Conservation (phyloP, 2,888 invertebrate genomes). For the Lacanobia wlatinum region DNA sequence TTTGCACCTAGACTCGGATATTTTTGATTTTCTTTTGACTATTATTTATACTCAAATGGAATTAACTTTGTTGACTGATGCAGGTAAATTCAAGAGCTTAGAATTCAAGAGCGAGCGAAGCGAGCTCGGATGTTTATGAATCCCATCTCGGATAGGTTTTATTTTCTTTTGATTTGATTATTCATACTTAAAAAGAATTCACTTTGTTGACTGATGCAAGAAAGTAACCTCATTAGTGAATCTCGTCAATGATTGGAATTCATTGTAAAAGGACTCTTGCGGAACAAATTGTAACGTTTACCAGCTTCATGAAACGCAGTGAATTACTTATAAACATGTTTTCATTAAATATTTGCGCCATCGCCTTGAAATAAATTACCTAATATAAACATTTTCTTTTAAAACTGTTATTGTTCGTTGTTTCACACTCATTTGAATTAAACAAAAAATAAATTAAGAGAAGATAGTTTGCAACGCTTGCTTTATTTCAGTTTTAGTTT, state of each 20-base stretch:
- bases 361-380: slow-evolving; percentile 19
- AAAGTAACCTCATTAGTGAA: no score
- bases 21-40: no score
- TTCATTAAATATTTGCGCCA: slow-evolving; percentile 22
- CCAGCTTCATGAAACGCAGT: not conserved
- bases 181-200: no score
- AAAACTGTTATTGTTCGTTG: slow-evolving; percentile 26
- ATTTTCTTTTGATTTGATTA: no score
- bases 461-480: not conserved
- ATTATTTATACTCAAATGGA: no score
- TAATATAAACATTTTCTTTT: slow-evolving; percentile 25
- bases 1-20: no score
- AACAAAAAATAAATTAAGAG: slow-evolving; percentile 25
- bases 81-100: no score
- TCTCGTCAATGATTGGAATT: not conserved
- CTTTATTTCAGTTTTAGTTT: slow-evolving; percentile 26
- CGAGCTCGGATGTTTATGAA: no score
- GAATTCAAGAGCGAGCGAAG: no score
- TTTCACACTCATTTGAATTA: slow-evolving; percentile 16
- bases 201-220: no score
- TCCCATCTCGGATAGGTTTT: no score
- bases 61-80: no score
- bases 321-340: slow-evolving; percentile 3
- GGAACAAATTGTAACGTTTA: slow-evolving; percentile 4
- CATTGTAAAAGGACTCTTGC: not conserved